phyloP scores from a whole-genome alignment of 1,140 invertebrate species.

The Potamilus streckersoni region DNA sequence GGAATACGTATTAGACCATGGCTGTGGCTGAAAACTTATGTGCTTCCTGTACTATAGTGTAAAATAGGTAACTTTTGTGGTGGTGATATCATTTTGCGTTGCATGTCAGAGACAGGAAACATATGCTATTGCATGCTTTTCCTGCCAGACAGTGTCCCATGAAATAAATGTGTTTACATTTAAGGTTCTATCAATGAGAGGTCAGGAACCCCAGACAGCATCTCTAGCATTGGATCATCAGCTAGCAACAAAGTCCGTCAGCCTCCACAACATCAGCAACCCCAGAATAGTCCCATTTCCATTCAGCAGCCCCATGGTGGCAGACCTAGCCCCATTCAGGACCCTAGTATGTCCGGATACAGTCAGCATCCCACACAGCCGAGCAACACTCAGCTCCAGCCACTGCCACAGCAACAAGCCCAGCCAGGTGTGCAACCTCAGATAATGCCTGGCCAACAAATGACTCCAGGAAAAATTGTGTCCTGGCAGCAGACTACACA shows the following conservation, averaged over 20 bases:
- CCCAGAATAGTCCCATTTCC: background rate
- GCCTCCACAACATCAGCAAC: conserved; percentile 41
- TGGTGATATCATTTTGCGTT: background rate
- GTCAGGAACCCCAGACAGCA: conserved; percentile 59
- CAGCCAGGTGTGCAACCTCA: too few relatives aligned
- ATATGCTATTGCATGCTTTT: too few relatives aligned
- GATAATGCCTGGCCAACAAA: too few relatives aligned
- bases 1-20: too few relatives aligned
- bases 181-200: conserved; percentile 30
- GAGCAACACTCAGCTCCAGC: conserved; percentile 33
- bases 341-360: background rate
- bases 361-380: conserved; percentile 27
- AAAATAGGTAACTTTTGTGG: background rate
- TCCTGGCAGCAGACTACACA: too few relatives aligned
- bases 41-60: background rate
- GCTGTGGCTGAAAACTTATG: background rate
- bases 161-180: too few relatives aligned
- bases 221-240: conserved; percentile 60
- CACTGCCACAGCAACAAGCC: conserved; percentile 25
- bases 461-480: too few relatives aligned
- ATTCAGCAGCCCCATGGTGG: background rate
- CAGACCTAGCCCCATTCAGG: too few relatives aligned
- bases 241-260: conserved; percentile 37
- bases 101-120: background rate
- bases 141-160: too few relatives aligned